Evolutionary conservation across 2,888 invertebrate species (phyloP), one percentile per base, ranked within the genome.

Genomic region (Crepidodera aurea): DNA sequence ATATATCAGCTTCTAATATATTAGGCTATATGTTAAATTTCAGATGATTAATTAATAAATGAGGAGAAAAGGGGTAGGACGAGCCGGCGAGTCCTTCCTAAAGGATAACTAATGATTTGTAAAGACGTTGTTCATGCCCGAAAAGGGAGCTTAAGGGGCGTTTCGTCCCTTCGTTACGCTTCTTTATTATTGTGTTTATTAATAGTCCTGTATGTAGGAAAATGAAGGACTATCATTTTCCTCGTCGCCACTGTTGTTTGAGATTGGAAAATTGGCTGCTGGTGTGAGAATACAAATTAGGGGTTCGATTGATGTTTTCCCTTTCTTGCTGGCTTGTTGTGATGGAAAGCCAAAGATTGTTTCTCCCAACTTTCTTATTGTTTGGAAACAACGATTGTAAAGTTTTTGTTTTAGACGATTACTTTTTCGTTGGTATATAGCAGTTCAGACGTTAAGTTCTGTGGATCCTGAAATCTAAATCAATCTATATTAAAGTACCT

Each of bases 71-170:
- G 73, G 67, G 71, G 68, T 66, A 66, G 70, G 67, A 66, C 62
- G 64, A 62, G 64, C 54, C 65, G 50, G 51, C 51, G 60, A 58
- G 65, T 66, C 66, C 68, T 66, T 64, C 65, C 65, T 77, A 78
- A 79, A 75, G 78, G 78, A 79, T 79, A 79, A 79, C 79, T 79
- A 79, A 79, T 79, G 79, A 79, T 79, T 78, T 78, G 79, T 79
- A 78, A 79, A 79, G 79, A 79, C 78, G 78, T 73, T 71, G 75
- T 75, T 72, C 75, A 72, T 73, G 75, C 74, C 73, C 73, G 71
- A 72, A 73, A 69, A 69, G 71, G 69, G 67, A 68, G 46, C 48
- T 69, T 68, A 66, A 71, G 70, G 71, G 71, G 69, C 69, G 70
- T 55, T 55, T 59, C 62, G 64, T 62, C 64, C 66, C 62, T 66